Evolutionary conservation across 2,888 invertebrate genomes (phyloP).

Genomic region (Rhagium mordax): DNA sequence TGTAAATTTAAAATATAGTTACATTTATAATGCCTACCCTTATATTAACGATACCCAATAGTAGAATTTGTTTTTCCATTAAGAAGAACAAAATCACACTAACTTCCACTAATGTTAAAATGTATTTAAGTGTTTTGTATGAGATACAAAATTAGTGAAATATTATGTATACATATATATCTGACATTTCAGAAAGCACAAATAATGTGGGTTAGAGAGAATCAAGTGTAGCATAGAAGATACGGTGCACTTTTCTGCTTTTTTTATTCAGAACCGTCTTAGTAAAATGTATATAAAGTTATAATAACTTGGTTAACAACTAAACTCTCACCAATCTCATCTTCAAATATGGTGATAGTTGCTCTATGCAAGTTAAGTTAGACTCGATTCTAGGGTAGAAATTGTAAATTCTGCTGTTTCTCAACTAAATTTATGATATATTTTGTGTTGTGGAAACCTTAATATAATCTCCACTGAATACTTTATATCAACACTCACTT

Average conservation of each 20-base stretch:
- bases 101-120: slow-evolving; percentile 52
- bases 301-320: not conserved
- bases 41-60: slow-evolving; percentile 33
- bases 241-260: slow-evolving; percentile 25
- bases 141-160: slow-evolving; percentile 52
- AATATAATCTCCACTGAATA: too few relatives aligned
- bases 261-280: not conserved
- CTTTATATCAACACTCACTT: too few relatives aligned
- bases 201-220: slow-evolving; percentile 42
- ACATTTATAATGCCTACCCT: not conserved
- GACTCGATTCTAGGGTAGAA: too few relatives aligned
- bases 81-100: slow-evolving; percentile 51
- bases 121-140: slow-evolving; percentile 51
- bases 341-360: too few relatives aligned
- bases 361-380: too few relatives aligned
- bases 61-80: slow-evolving; percentile 52
- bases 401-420: too few relatives aligned
- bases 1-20: slow-evolving; percentile 13
- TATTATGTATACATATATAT: slow-evolving; percentile 38
- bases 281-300: not conserved
- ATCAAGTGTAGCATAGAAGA: slow-evolving; percentile 11
- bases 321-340: too few relatives aligned
- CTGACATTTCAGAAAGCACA: slow-evolving; percentile 47
- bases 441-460: too few relatives aligned
- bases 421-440: too few relatives aligned